A percentile compares a stretch with the other conserved stretches of the same genome.
These are phyloP conservation scores for Dryocosmus kuriphilus DNA, from an alignment of 2,888 invertebrate species.

Conservation along the genomic window DNA sequence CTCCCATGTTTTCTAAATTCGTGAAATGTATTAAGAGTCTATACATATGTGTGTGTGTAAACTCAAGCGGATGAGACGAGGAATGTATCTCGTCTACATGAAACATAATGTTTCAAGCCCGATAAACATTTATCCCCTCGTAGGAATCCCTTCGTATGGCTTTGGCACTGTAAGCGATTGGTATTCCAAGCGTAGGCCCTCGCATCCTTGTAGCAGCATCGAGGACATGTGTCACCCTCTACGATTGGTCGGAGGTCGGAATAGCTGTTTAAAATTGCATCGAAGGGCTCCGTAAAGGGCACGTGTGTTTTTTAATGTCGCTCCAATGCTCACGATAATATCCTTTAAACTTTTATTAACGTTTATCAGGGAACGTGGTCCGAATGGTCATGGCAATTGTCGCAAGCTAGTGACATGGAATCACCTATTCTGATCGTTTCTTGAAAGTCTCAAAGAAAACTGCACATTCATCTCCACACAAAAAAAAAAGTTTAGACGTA, in stretches of 20 bases:
- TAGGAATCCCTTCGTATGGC: conserved; percentile 51
- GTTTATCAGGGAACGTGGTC: conserved; percentile 73
- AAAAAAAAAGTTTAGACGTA: neutral
- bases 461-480: neutral
- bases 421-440: neutral
- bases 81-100: conserved; percentile 54
- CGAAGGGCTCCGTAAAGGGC: conserved; percentile 71
- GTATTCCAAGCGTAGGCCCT: conserved; percentile 69
- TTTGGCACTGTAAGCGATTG: conserved; percentile 61
- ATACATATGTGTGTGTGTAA: neutral
- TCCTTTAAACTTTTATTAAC: conserved; percentile 77
- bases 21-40: neutral
- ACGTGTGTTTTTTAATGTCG: conserved; percentile 77
- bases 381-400: conserved; percentile 69
- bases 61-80: conserved; percentile 26
- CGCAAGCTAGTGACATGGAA: conserved; percentile 38
- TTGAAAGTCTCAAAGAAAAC: neutral
- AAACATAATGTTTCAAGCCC: conserved; percentile 59
- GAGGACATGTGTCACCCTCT: conserved; percentile 76
- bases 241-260: conserved; percentile 67
- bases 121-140: conserved; percentile 62
- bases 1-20: neutral
- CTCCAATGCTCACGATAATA: conserved; percentile 75
- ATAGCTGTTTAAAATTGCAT: conserved; percentile 77
- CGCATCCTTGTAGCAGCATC: conserved; percentile 67